phyloP scores from a whole-genome alignment of 2,888 invertebrate species.

The Himalopsyche tibetana region DNA sequence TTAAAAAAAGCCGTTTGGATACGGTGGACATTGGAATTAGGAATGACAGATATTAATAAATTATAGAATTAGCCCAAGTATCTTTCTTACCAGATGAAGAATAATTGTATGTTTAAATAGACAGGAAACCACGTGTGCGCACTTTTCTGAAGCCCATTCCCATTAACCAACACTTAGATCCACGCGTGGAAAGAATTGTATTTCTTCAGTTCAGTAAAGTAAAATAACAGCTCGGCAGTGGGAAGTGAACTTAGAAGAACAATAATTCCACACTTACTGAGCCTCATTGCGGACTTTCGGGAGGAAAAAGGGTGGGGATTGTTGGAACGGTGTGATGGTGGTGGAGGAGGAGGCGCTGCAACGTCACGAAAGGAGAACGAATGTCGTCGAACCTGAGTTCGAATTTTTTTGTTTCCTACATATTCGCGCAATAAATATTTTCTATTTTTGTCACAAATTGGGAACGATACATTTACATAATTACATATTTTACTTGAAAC shows the following conservation, averaged over 20 bases:
- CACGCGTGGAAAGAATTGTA: background rate
- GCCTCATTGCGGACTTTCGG: conserved; percentile 40
- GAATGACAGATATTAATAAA: too few species aligned
- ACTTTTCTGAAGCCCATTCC: background rate
- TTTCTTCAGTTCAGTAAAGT: background rate
- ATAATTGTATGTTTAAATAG: too few species aligned
- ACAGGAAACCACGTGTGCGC: conserved; percentile 22
- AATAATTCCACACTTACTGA: conserved; percentile 42
- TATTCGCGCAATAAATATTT: too few species aligned
- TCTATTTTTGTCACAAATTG: too few species aligned
- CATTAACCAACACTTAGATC: background rate
- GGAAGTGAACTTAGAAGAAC: conserved; percentile 37
- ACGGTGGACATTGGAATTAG: too few species aligned
- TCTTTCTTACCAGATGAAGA: too few species aligned
- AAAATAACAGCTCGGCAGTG: background rate
- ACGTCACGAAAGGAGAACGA: conserved; percentile 34
- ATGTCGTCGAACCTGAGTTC: conserved; percentile 21
- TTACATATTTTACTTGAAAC: too few species aligned
- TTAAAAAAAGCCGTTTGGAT: too few species aligned
- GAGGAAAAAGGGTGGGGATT: background rate
- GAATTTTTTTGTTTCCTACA: too few species aligned
- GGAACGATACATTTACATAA: too few species aligned
- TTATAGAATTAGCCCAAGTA: too few species aligned
- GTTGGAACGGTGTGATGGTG: background rate
- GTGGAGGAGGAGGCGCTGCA: conserved; percentile 1